Conservation (phyloP, 35 echinoderm and acorn worm species). For the Antedon bifida region DNA sequence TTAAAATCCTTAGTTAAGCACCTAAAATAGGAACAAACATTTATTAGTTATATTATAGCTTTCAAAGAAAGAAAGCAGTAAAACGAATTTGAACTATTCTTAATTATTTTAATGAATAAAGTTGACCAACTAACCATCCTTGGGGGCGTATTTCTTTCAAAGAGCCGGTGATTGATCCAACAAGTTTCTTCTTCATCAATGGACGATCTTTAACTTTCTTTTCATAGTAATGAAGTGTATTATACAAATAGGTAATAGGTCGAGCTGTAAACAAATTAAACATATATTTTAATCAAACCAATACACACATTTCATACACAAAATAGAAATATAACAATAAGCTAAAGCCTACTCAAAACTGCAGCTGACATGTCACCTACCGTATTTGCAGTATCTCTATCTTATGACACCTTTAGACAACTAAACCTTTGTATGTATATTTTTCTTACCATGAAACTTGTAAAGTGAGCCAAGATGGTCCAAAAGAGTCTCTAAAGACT, state of each 20-base stretch:
- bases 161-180: constrained; percentile 61
- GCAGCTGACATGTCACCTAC: too few relatives aligned
- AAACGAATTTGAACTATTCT: neutral
- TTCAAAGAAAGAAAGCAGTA: neutral
- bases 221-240: constrained; percentile 96
- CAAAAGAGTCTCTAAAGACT: constrained; percentile 76
- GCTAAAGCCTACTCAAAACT: too few relatives aligned
- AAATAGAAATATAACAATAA: too few relatives aligned
- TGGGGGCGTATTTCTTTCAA: constrained; percentile 72
- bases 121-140: constrained; percentile 53
- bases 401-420: too few relatives aligned
- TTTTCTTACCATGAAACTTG: constrained; percentile 89
- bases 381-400: too few relatives aligned
- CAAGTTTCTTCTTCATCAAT: constrained; percentile 62
- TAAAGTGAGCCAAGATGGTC: constrained; percentile 86
- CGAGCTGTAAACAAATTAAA: constrained; percentile 33
- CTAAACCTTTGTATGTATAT: too few relatives aligned
- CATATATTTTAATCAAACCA: neutral
- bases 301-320: too few relatives aligned
- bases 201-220: constrained; percentile 79
- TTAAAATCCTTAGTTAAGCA: constrained; percentile 55
- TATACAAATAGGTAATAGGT: constrained; percentile 93
- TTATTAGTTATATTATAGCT: neutral
- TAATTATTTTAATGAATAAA: too few relatives aligned
- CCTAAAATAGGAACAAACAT: constrained; percentile 27